Conservation (phyloP, 2,797 vertebrate genomes). For the Echeneis naucrates region DNA sequence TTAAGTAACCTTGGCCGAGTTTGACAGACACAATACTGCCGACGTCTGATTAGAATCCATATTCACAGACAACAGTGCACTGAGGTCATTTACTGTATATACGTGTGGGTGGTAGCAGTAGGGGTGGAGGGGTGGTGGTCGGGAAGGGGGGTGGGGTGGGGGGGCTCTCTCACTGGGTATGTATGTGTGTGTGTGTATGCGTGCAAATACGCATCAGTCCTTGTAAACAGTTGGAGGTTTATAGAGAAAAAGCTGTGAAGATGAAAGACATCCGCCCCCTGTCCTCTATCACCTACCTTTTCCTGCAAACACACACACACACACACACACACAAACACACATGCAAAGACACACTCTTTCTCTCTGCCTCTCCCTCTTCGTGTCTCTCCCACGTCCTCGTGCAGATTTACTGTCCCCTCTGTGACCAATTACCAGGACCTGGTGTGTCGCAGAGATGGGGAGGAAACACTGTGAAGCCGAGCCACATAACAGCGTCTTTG, state of each 20-base stretch:
- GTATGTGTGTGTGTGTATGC: conserved; percentile 41
- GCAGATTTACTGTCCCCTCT: conserved; percentile 83
- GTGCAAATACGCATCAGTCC: conserved; percentile 73
- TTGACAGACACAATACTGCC: conserved; percentile 84
- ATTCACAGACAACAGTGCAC: conserved; percentile 70
- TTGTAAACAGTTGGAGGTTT: conserved; percentile 82
- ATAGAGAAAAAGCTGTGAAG: conserved; percentile 80
- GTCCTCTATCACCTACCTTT: conserved; percentile 71
- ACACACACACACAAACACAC: conserved; percentile 50
- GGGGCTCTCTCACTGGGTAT: conserved; percentile 22
- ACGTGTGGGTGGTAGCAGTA: conserved; percentile 67
- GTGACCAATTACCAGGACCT: conserved; percentile 83
- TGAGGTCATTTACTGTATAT: conserved; percentile 83
- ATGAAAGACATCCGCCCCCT: conserved; percentile 78
- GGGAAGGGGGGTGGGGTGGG: conserved; percentile 16
- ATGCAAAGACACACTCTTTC: conserved; percentile 38
- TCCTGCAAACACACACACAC: conserved; percentile 65
- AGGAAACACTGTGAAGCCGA: conserved; percentile 71
- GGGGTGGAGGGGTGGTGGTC: conserved; percentile 5
- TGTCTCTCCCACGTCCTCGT: conserved; percentile 74
- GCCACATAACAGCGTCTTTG: conserved; percentile 61
- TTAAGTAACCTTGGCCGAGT: conserved; percentile 83
- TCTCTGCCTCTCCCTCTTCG: conserved; percentile 46
- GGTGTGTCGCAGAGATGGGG: conserved; percentile 70
- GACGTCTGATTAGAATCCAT: conserved; percentile 80